A percentile compares a stretch with the other conserved stretches of the same genome.
These are phyloP conservation scores for Euclidia mi DNA, from an alignment of 2,888 invertebrate genomes.

Conservation along the genomic window DNA sequence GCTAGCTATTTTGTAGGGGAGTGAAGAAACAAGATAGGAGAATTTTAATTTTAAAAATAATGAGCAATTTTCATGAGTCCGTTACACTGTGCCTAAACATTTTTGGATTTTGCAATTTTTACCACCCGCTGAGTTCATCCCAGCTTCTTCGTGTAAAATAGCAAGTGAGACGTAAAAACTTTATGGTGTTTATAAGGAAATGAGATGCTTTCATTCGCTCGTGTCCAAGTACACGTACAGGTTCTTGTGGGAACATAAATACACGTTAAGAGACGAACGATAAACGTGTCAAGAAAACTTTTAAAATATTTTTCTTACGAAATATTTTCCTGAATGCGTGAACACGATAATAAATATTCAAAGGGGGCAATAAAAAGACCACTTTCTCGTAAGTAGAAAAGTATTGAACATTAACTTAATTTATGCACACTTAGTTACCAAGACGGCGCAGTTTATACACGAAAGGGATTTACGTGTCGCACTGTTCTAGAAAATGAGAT, in stretches of 20 bases:
- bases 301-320: constrained; percentile 59
- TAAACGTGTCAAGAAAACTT: constrained; percentile 50
- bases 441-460: constrained; percentile 73
- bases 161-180: constrained; percentile 64
- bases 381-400: constrained; percentile 87
- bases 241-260: constrained; percentile 27
- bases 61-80: constrained; percentile 64
- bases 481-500: constrained; percentile 72
- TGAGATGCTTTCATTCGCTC: constrained; percentile 62
- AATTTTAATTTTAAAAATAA: constrained; percentile 71
- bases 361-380: constrained; percentile 83
- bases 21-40: constrained; percentile 63
- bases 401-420: constrained; percentile 88
- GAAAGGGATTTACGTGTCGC: constrained; percentile 78
- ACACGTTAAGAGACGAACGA: constrained; percentile 10
- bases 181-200: constrained; percentile 68
- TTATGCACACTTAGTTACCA: constrained; percentile 87
- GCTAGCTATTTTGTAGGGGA: constrained; percentile 65
- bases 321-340: constrained; percentile 73
- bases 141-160: constrained; percentile 51
- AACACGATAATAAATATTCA: constrained; percentile 84
- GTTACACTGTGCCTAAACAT: constrained; percentile 59
- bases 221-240: constrained; percentile 29
- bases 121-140: constrained; percentile 44
- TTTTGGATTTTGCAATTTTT: constrained; percentile 55